Base-by-base conservation (phyloP, 2,888 invertebrate genomes). In the Hirtodrosophila trivittata region DNA sequence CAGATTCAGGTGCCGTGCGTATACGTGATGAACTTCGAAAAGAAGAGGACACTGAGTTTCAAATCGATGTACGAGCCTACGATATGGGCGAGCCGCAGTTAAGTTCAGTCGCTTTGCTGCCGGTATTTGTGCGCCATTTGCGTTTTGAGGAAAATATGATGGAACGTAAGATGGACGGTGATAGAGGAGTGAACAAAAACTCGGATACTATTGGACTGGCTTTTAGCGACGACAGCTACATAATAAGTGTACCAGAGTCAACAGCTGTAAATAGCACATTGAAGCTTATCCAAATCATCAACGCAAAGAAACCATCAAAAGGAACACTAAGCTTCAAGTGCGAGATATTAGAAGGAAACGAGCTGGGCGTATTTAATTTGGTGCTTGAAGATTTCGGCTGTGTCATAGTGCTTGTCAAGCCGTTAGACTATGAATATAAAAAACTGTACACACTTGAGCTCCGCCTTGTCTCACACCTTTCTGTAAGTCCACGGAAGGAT, bases 21-120 rank as follows among this genome's bases (percentile, higher is more conserved):
- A 94, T 97, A 0, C 93, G 96, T 21, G 97, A 97, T 87, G 96
- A 97, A 88, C 89, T 97, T 47, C 93, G 95, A 55, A 97, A 97
- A 89, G 96, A 97, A 89, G 93, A 95, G 7, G 95, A 96, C 85
- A 95, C 95, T 33, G 97, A 97, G 91, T 97, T 96, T 90, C 95
- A 96, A 89, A 95, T 97, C 66, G 96, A 97, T 80, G 94, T 97
- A 0, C 93, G 95, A 83, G 97, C 96, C 0, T 95, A 95, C 84
- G 97, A 97, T 86, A 93, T 96, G 88, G 97, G 96, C 0, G 96
- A 95, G 37, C 97, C 96, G 0, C 95, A 95, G 78, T 92, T 97
- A 78, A 95, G 95, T 0, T 95, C 96, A 0, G 94, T 96, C 0
- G 94, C 95, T 6, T 95, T 95, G 1, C 93, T 97, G 0, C 95